These are phyloP conservation scores for Hyphantria cunea DNA, from an alignment of 1,140 invertebrate species.

Conservation along the genomic window DNA sequence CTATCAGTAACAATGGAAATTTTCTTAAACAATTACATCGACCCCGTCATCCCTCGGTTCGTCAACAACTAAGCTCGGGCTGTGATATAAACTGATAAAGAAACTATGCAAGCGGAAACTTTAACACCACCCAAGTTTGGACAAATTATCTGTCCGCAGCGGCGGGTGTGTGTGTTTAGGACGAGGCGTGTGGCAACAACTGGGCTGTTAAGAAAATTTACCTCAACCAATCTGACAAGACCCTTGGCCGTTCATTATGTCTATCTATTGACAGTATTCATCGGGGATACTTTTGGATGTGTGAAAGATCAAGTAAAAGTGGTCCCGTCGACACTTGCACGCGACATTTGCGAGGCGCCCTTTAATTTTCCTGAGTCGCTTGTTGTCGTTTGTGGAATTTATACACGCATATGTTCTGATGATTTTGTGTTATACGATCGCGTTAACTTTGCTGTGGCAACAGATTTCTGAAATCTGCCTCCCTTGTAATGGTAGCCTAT, in stretches of 20 bases:
- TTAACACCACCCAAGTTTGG: slow-evolving; percentile 34
- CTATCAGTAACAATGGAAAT: background rate
- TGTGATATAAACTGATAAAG: slow-evolving; percentile 42
- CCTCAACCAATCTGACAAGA: slow-evolving; percentile 20
- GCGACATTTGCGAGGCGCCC: slow-evolving; percentile 28
- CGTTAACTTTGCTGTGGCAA: slow-evolving; percentile 15
- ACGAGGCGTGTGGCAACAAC: slow-evolving; percentile 30
- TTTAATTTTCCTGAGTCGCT: slow-evolving; percentile 30
- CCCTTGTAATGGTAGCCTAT: background rate
- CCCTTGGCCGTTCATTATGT: slow-evolving; percentile 25
- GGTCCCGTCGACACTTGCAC: slow-evolving; percentile 21
- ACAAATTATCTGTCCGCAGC: slow-evolving; percentile 46
- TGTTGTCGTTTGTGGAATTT: slow-evolving; percentile 28
- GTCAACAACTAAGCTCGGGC: slow-evolving; percentile 17
- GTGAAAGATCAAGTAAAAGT: slow-evolving; percentile 5
- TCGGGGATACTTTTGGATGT: slow-evolving; percentile 1
- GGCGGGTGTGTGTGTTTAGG: slow-evolving; percentile 48
- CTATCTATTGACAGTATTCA: background rate
- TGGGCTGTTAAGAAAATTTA: slow-evolving; percentile 39
- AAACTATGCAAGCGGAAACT: slow-evolving; percentile 45
- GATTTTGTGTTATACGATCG: slow-evolving; percentile 14
- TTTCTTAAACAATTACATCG: background rate
- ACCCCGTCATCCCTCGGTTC: slow-evolving; percentile 14
- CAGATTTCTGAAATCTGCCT: slow-evolving; percentile 22
- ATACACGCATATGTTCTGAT: slow-evolving; percentile 27